Base-by-base conservation (phyloP, 2,888 invertebrate genomes). In the Amblyteles armatorius region DNA sequence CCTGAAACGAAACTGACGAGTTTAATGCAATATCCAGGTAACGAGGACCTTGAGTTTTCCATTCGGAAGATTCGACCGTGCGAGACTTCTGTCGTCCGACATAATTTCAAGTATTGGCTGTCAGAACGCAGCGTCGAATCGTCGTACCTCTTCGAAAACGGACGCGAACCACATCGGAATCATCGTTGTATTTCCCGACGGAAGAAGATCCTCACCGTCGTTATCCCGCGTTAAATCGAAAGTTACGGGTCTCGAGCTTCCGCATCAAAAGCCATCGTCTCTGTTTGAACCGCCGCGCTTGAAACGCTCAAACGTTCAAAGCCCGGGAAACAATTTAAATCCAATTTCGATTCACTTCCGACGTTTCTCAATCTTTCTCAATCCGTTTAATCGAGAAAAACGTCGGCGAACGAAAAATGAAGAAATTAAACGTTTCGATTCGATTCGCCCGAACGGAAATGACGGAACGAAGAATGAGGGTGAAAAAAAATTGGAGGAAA, bases 301-400 rank as follows among this genome's bases (percentile, higher is more conserved):
- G 52, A 68, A 52, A 80, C 65, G 52, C 67, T 40, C 69, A 57
- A 73, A 60, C 50, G 57, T 26, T 50, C 84, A 77, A 81, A 80
- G 77, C 48, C n/a, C 22, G 26, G 50, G 19, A 73, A 40, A 60
- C 80, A n/a, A 57, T 80, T 67, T 29, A 40, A 36, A 57, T 44
- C 60, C 50, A 69, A 77, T 72, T 57, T 71, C 60, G 60, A 77
- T 73, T 73, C n/a, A 72, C 68, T 84, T 63, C 1, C 65, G 80
- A 77, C 22, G 36, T 33, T 80, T 80, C 57, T 60, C 80, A 36
- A 72, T 44, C 57, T 68, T 77, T 67, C 60, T 22, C 60, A 72
- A 77, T 84, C 52, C 11, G 52, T 7, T 57, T 44, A n/a, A 33
- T 29, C 48, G 33, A n/a, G 36, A 52, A 52, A 77, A 48, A 50